Evolutionary conservation across 2,888 invertebrate genomes (phyloP).

Genomic region (Trichopria drosophilae): DNA sequence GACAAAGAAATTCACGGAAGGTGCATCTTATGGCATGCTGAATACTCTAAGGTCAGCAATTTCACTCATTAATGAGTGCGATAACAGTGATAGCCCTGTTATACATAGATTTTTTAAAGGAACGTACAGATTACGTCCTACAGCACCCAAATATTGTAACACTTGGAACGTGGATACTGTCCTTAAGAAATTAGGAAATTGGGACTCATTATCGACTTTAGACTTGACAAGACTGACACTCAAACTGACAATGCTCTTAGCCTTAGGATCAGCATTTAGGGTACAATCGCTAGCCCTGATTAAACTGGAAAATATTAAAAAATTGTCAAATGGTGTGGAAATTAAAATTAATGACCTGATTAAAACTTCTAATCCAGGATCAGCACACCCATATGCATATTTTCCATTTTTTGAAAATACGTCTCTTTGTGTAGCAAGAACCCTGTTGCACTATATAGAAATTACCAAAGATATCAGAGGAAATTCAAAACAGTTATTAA

Average conservation of each 20-base stretch:
- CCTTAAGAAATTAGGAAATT: constrained; percentile 5
- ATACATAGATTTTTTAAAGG: not conserved
- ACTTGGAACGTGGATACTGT: constrained; percentile 36
- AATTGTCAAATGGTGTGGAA: not conserved
- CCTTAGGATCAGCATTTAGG: constrained; percentile 15
- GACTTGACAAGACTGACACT: not conserved
- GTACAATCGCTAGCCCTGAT: constrained; percentile 12
- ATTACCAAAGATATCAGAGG: not conserved
- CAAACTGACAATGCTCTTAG: constrained; percentile 21
- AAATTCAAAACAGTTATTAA: not conserved
- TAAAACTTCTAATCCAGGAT: constrained; percentile 9
- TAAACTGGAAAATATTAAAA: not conserved
- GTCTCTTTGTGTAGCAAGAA: not conserved
- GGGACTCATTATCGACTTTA: constrained; percentile 4
- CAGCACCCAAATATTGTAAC: constrained; percentile 34
- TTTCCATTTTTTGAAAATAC: not conserved
- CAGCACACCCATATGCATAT: constrained; percentile 1
- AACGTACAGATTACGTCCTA: constrained; percentile 5
- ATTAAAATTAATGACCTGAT: not conserved
- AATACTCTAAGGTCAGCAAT: not conserved
- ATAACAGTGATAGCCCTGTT: not conserved
- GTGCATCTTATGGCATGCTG: not conserved
- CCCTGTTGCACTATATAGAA: not conserved
- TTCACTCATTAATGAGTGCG: not conserved
- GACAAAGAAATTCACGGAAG: too few relatives aligned